Evolutionary conservation across 2,113 vertebrate species (phyloP), one percentile per base, ranked within the genome.

Genomic region (Antennarius striatus): DNA sequence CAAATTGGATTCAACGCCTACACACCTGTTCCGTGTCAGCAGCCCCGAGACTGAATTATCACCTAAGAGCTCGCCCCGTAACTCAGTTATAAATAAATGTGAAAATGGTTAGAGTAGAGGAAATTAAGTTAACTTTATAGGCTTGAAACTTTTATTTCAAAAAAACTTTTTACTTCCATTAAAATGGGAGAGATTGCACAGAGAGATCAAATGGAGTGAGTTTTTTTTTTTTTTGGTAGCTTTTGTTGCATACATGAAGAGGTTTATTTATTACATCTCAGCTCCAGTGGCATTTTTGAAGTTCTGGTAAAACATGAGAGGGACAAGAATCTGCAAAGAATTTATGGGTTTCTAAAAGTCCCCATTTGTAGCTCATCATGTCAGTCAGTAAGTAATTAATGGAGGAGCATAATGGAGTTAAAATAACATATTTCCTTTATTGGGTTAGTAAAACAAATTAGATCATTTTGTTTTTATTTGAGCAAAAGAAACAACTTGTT

Each of bases 21-120:
- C 80, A 71, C 80, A 86, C 76, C 81, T 86, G 81, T 64, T 75
- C 39, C 39, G 2, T 12, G 12, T 47, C 36, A 16, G 30, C 56
- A 48, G 14, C 52, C 36, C 32, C 1, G 48, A 77, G 39, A 54
- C 63, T 59, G 71, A 80, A 79, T 77, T 46, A 79, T 80, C 66
- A 77, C 68, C 66, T 75, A 52, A 60, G 64, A 63, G 48, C 59
- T 71, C n/a, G 22, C 17, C 45, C 59, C 64, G 71, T 70, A 30
- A 52, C 32, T 67, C 36, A 58, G 62, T 39, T 51, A 3, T 48
- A 65, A 70, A 64, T 72, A 40, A 72, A 68, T 15, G 40, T 56
- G 28, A 48, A 43, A 13, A 10, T 53, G 56, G 50, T 66, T 72
- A 43, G 16, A 30, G 40, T 29, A 65, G 17, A 48, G 4, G 11